Base-by-base conservation (phyloP, 2,888 invertebrate genomes). In the Apodemia hepburni region DNA sequence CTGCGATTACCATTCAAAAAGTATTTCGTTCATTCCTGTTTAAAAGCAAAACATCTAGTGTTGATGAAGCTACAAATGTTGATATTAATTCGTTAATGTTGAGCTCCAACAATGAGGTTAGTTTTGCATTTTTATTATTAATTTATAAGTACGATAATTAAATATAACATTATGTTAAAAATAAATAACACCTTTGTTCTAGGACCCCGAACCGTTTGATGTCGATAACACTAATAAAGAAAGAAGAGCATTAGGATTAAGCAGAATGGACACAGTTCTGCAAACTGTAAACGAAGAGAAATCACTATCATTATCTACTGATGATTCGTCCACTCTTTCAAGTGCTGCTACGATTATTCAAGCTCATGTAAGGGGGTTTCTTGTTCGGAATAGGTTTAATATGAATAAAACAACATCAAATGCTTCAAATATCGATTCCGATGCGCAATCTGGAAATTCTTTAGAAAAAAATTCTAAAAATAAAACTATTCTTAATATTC, bases 301-400 rank as follows among this genome's bases (percentile, higher is more conserved):
- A 68, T 90, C 90, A 27, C 71, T 91, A 49, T 92, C 92, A 0
- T 75, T 87, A 64, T 92, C 92, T 29, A 91, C 90, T 33, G 92
- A 92, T 66, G 92, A 92, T 68, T 92, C 92, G 12, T 91, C 92
- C 17, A 87, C 89, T 27, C 71, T 92, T 64, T 92, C 92, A 27
- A 92, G 92, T 75, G 94, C 93, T 18, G 94, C 94, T 45, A 94
- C 93, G 3, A 93, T 93, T 72, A 94, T 95, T 69, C 95, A 95
- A 82, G 94, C 94, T 6, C 94, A 94, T 59, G 93, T 95, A 58
- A 89, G 95, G 66, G 95, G 95, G 2, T 95, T 93, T 76, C 89
- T 95, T 73, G 93, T 93, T 47, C 85, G 94, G 64, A 93, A 92
- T 75, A 86, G 85, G 73, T 71, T 87, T n/a, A 81, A 85, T 70